Percentiles rank a stretch among this genome's conserved stretches.
Evolutionary conservation across 2,888 invertebrate species (phyloP).

Genomic region (Dastarcus helophoroides): DNA sequence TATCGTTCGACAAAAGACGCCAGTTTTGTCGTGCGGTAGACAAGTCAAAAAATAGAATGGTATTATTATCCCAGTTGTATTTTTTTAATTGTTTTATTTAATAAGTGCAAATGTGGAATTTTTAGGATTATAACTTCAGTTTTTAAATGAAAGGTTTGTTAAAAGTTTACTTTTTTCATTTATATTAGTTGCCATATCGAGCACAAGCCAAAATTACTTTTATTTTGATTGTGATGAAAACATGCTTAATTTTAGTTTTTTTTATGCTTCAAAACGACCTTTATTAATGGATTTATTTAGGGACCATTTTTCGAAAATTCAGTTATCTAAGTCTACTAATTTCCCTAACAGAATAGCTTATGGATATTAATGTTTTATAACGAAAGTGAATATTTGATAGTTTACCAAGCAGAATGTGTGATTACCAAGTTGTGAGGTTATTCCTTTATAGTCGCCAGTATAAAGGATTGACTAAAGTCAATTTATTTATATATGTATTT

Average conservation of each 20-base stretch:
- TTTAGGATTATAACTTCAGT: too few relatives aligned
- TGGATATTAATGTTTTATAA: conserved; percentile 14
- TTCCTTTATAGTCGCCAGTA: conserved; percentile 34
- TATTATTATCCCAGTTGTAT: too few relatives aligned
- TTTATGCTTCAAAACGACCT: conserved; percentile 18
- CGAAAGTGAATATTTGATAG: conserved; percentile 16
- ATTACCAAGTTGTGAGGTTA: conserved; percentile 27
- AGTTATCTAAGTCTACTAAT: conserved; percentile 27
- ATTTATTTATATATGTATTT: conserved; percentile 24
- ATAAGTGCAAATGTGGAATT: too few relatives aligned
- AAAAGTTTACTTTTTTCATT: conserved; percentile 18
- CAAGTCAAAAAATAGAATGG: too few relatives aligned
- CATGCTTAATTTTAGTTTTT: conserved; percentile 14
- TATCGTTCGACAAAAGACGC: conserved; percentile 23
- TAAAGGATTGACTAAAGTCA: conserved; percentile 24
- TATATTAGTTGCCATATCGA: conserved; percentile 26
- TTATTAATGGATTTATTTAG: conserved; percentile 27
- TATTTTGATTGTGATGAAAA: conserved; percentile 19
- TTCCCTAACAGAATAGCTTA: conserved; percentile 23
- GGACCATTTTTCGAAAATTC: conserved; percentile 31
- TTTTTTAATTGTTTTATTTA: too few relatives aligned
- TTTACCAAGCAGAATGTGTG: conserved; percentile 23
- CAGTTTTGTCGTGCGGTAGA: conserved; percentile 22
- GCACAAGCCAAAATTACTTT: conserved; percentile 19
- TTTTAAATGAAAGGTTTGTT: too few relatives aligned